Evolutionary conservation across 1,140 invertebrate genomes (phyloP), one percentile per base, ranked within the genome.

Genomic region (Planococcus citri): DNA sequence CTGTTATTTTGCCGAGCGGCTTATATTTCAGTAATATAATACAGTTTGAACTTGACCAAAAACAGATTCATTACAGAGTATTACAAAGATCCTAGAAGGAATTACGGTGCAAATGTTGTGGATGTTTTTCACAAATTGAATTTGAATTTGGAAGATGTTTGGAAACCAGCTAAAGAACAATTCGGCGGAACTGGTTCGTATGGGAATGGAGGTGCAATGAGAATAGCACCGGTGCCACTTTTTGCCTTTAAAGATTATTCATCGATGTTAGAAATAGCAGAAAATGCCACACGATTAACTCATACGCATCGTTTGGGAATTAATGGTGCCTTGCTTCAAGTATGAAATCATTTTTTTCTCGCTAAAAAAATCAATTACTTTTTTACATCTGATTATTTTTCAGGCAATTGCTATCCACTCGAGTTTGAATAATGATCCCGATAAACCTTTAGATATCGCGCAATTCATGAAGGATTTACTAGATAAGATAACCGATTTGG

Each of bases 191-290:
- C 75, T 70, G 89, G 89, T 2, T 90, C 88, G 6, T 88, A 83
- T 81, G 90, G 89, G 21, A 91, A 91, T 80, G 89, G 89, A 17
- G 85, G 84, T 61, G 87, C 88, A 1, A 91, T 91, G 88, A 81
- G 89, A 75, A 82, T 90, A 27, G 77, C 85, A 14, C 89, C 89
- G n/a, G 77, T 87, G 68, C 81, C 86, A 10, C 76, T 92, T 14
- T 88, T 85, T 78, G 84, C 78, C 71, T 79, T 83, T 69, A 76
- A 82, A 64, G 74, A 83, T 74, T 79, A 81, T 68, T 73, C 82
- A 21, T 73, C 77, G 71, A 78, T 86, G 73, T 69, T 86, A 27
- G 76, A 85, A 29, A 77, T 79, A 29, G 81, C 81, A 0, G 79
- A 74, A 72, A 76, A 82, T 73, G 78, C 77, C 9, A 82, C 87